Conservation (phyloP, 2,113 vertebrate genomes). For the Todiramphus saurophagus region DNA sequence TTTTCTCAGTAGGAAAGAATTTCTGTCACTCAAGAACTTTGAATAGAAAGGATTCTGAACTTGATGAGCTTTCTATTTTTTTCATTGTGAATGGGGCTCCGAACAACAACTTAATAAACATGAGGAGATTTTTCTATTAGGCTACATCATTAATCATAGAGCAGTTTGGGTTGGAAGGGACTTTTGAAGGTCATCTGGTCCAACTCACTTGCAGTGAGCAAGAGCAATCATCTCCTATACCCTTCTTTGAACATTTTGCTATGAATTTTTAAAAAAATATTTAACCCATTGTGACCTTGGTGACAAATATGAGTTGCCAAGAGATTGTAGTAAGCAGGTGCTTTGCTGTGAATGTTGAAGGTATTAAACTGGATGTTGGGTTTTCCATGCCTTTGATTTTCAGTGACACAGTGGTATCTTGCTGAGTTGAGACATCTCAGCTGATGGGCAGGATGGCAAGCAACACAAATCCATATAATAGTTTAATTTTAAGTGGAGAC, state of each 20-base stretch:
- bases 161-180: not conserved
- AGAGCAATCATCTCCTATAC: not conserved
- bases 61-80: not conserved
- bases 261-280: not conserved
- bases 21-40: not conserved
- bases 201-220: not conserved
- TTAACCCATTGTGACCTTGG: not conserved
- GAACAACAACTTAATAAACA: not conserved
- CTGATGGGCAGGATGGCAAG: constrained; percentile 7
- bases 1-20: not conserved
- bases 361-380: not conserved
- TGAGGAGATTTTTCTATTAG: not conserved
- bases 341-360: not conserved
- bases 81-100: not conserved
- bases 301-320: not conserved
- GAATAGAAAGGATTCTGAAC: not conserved
- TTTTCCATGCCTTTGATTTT: constrained; percentile 20
- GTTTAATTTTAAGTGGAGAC: constrained; percentile 4
- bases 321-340: not conserved
- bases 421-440: constrained; percentile 29
- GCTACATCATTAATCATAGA: not conserved
- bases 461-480: not conserved
- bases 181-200: not conserved
- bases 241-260: not conserved
- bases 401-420: constrained; percentile 20